Conservation (phyloP, 1,140 invertebrate species). For the Arctopsyche grandis region DNA sequence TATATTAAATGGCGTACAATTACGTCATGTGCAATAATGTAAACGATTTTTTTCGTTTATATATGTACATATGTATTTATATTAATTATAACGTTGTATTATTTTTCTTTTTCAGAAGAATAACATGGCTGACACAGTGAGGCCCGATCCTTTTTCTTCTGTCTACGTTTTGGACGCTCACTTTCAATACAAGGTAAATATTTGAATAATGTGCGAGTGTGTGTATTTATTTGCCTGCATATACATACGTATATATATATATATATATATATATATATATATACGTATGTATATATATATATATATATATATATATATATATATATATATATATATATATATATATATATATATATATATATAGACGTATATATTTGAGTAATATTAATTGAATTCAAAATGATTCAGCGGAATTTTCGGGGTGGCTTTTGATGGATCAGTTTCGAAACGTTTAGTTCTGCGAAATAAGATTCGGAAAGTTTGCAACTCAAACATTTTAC, state of each 20-base stretch:
- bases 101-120: conserved; percentile 4
- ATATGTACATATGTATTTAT: not conserved
- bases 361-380: too few species aligned
- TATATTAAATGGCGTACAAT: not conserved
- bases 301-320: conserved; percentile 13
- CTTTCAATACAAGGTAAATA: conserved; percentile 44
- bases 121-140: conserved; percentile 45
- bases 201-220: not conserved
- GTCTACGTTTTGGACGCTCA: conserved; percentile 48
- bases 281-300: conserved; percentile 17
- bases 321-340: too few species aligned
- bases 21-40: too few species aligned
- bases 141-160: conserved; percentile 42
- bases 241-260: not conserved
- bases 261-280: conserved; percentile 15
- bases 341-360: too few species aligned
- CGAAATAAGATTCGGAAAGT: too few species aligned
- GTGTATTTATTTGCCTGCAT: not conserved
- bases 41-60: not conserved
- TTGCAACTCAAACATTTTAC: too few species aligned
- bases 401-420: too few species aligned
- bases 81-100: not conserved
- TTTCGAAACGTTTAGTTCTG: too few species aligned
- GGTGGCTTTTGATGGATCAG: too few species aligned
- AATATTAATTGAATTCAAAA: too few species aligned